These are phyloP conservation scores for Himalopsyche kuldschensis DNA, from an alignment of 2,888 invertebrate genomes.

Conservation along the genomic window DNA sequence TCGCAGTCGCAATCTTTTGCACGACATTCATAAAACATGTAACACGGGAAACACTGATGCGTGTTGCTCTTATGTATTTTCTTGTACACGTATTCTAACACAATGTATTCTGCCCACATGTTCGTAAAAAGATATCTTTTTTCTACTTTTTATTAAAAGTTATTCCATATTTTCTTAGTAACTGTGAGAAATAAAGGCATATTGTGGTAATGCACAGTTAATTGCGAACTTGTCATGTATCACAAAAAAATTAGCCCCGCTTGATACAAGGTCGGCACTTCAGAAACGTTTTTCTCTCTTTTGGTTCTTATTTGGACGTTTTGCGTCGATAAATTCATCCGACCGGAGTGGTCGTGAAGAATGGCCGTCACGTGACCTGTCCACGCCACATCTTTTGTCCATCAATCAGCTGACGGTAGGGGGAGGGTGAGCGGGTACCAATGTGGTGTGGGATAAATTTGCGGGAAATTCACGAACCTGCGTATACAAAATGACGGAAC, in stretches of 20 bases:
- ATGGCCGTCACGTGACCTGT: background rate
- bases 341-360: background rate
- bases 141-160: no score
- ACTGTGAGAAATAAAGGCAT: no score
- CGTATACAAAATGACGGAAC: background rate
- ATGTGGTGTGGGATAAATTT: background rate
- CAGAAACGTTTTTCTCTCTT: background rate
- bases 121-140: no score
- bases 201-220: background rate
- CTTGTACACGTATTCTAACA: no score
- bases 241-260: background rate
- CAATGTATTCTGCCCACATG: no score
- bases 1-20: no score
- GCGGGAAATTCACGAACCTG: background rate
- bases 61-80: no score
- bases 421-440: background rate
- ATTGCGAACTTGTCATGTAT: background rate
- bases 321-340: background rate
- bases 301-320: background rate
- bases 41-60: no score
- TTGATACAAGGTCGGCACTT: background rate
- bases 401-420: background rate
- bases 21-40: no score
- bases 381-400: background rate
- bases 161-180: no score